Evolutionary conservation across 2,113 vertebrate genomes (phyloP).

Genomic region (Strigops habroptila): DNA sequence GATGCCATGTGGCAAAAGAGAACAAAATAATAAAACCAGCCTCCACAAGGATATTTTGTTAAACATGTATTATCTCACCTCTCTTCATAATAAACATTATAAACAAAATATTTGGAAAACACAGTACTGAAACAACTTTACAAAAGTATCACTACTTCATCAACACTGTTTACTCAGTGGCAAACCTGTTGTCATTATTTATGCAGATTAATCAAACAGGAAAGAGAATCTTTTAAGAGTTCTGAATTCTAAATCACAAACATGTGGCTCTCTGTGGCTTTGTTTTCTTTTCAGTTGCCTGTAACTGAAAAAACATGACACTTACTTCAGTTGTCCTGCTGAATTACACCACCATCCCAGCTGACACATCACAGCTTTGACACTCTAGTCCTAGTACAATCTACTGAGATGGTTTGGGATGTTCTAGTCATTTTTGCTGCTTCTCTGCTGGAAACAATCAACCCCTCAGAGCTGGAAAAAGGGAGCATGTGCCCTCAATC

Average conservation of each 20-base stretch:
- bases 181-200: slow-evolving; percentile 68
- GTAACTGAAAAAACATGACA: slow-evolving; percentile 44
- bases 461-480: neutral
- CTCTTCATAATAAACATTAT: slow-evolving; percentile 35
- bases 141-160: neutral
- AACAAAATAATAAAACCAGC: slow-evolving; percentile 10
- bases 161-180: neutral
- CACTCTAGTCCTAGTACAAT: neutral
- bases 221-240: slow-evolving; percentile 46
- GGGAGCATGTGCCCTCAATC: fast-evolving
- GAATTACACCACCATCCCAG: neutral
- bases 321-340: slow-evolving; percentile 16
- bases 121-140: slow-evolving; percentile 9
- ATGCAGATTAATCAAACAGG: slow-evolving; percentile 64
- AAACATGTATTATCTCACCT: neutral
- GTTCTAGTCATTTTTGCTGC: neutral
- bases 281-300: slow-evolving; percentile 60
- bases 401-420: neutral
- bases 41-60: neutral
- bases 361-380: neutral
- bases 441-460: neutral
- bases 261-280: slow-evolving; percentile 1
- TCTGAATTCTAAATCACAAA: slow-evolving; percentile 50
- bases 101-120: slow-evolving; percentile 47
- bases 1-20: neutral